Base-by-base conservation (phyloP, 2,113 vertebrate genomes). In the Eulemur macaco region DNA sequence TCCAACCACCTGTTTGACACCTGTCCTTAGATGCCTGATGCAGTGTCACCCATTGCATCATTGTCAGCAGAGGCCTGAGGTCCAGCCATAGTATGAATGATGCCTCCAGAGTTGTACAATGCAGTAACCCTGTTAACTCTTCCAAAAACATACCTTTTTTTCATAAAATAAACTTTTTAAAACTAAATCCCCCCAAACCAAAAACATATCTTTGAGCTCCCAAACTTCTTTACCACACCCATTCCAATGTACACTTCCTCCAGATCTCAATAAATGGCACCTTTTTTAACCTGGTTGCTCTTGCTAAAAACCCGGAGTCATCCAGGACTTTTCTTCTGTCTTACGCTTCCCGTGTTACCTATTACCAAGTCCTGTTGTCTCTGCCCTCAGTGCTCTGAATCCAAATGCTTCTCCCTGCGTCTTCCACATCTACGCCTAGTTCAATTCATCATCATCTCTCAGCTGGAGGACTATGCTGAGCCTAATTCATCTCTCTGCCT, bases 21-120 rank as follows among this genome's bases (percentile, higher is more conserved):
- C 34, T 64, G 27, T 47, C 47, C 20, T 25, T 34, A 45, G 29
- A 64, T 18, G 58, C 47, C 86, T 0, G 39, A 45, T 37, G 1
- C 47, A 56, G 37, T 37, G 1, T 54, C 29, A 1, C 21, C 42
- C n/a, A 5, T n/a, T 5, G 4, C n/a, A 3, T 42, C 10, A 2
- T 15, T 52, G 64, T 12, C 29, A 2, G 20, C 1, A 5, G 34
- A 42, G n/a, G n/a, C n/a, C 29, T 31, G n/a, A 31, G 54, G 60
- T 63, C 42, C 42, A 31, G 80, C 60, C 5, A 3, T 3, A 5
- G 18, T 27, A n/a, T 37, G 37, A 71, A 1, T 8, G 89, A 14
- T 6, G 23, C 23, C 47, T 29, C 31, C 42, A 52, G 69, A 18
- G 21, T 9, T 45, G 42, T 69, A 60, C 11, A 2, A 1, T 52